Percentiles rank a stretch among this genome's conserved stretches.
phyloP scores from a whole-genome alignment of 2,797 vertebrate genomes.

The Pipistrellus pygmaeus region DNA sequence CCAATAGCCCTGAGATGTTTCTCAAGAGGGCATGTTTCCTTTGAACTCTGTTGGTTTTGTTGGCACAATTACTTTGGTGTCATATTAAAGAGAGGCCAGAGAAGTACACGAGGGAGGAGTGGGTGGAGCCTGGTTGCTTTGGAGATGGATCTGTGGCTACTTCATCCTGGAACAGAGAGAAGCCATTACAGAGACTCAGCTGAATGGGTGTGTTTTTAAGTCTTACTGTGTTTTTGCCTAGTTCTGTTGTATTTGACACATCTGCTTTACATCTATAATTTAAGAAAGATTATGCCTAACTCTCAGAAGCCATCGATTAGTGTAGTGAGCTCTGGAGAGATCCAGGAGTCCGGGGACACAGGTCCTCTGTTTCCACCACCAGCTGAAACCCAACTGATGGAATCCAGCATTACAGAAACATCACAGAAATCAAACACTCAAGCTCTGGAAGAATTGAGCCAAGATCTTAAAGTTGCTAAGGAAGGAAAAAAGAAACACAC shows the following conservation, averaged over 20 bases:
- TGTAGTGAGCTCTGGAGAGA: not conserved
- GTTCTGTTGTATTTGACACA: conserved; percentile 16
- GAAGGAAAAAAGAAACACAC: not conserved
- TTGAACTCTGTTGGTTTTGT: not conserved
- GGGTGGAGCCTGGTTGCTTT: not conserved
- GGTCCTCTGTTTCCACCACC: not conserved
- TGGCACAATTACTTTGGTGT: not conserved
- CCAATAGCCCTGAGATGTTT: not conserved
- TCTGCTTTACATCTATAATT: conserved; percentile 26
- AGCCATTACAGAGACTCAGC: not conserved
- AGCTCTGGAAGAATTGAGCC: not conserved
- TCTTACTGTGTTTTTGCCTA: not conserved
- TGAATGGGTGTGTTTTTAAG: not conserved
- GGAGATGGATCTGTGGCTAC: not conserved
- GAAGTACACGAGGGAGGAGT: not conserved
- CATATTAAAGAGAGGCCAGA: not conserved
- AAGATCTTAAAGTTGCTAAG: conserved; percentile 28
- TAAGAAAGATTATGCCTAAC: not conserved
- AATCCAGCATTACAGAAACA: not conserved
- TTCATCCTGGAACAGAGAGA: not conserved
- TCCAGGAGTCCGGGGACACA: not conserved
- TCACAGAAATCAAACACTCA: not conserved
- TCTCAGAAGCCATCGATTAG: not conserved
- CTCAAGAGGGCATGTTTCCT: not conserved
- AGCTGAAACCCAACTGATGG: not conserved